Evolutionary conservation across 2,113 vertebrate genomes (phyloP), one percentile per base, ranked within the genome.

Genomic region (Zosterops borbonicus): DNA sequence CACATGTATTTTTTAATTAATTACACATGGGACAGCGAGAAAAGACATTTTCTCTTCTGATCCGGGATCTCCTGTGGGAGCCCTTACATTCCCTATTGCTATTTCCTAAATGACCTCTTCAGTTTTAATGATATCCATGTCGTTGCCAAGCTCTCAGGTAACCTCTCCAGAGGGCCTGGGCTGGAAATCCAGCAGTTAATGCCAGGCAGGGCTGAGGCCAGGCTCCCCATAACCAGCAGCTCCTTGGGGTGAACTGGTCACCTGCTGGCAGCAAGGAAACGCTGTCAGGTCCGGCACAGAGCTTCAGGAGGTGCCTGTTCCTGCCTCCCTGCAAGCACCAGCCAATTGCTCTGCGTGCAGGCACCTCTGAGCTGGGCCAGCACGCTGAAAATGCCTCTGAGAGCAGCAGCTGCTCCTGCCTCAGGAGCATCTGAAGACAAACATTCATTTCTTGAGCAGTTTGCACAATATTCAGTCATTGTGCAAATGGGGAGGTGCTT

Each of bases 341-440:
- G 49, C 47, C 53, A 35, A 0, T 14, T 41, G 1, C 2, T 6
- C 41, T 62, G 64, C 14, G 0, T 1, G n/a, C n/a, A 23, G 42
- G 28, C 68, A n/a, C n/a, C 68, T 69, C 74, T 56, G 63, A 63
- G 24, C 42, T 41, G 31, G 42, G 9, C 35, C 12, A 23, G 47
- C 17, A 29, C 0, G 0, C 35, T 55, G 69, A 5, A 60, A 62
- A 39, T 8, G 17, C 44, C 58, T 47, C 67, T 22, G 37, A 41
- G 55, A 58, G 58, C 31, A 59, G 60, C 68, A 69, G 46, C 19
- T 4, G 2, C 14, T 11, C 18, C 4, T 50, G 39, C 33, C 64
- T 39, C 52, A 27, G 77, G 42, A 62, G 22, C 74, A 59, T 16
- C 33, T 12, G 18, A 39, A 70, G 20, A 29, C 4, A 79, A 80